A percentile compares a stretch with the other conserved stretches of the same genome.
phyloP scores from a whole-genome alignment of 1,140 invertebrate species.

The Sycophaga agraensis region DNA sequence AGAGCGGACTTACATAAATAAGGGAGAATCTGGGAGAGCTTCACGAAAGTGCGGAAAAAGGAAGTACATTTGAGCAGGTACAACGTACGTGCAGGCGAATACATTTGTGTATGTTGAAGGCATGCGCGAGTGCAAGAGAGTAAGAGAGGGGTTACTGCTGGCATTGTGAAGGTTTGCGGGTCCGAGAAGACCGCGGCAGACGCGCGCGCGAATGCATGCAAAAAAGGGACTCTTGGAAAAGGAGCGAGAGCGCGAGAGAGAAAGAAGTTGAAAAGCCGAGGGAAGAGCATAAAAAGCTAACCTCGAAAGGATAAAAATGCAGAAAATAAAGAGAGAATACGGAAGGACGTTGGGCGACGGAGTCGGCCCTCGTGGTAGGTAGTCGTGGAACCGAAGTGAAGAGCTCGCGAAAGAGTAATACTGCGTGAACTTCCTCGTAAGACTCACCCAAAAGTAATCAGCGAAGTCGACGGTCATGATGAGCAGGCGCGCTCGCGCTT shows the following conservation, averaged over 20 bases:
- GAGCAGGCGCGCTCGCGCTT: slow-evolving; percentile 34
- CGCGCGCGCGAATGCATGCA: not conserved
- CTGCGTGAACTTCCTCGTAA: too few relatives aligned
- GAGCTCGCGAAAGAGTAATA: too few relatives aligned
- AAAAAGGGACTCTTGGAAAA: not conserved
- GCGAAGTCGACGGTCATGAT: slow-evolving; percentile 78
- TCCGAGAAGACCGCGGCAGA: not conserved
- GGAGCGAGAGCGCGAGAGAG: not conserved
- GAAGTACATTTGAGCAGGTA: slow-evolving; percentile 3
- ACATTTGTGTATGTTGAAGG: too few relatives aligned
- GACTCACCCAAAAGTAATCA: slow-evolving; percentile 80
- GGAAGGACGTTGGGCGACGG: too few relatives aligned
- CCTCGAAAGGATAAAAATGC: not conserved
- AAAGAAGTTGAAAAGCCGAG: not conserved
- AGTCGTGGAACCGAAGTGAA: too few relatives aligned
- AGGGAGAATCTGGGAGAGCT: too few relatives aligned
- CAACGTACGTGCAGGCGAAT: too few relatives aligned
- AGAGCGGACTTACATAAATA: not conserved
- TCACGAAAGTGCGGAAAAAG: not conserved
- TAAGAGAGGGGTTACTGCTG: too few relatives aligned
- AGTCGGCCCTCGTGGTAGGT: too few relatives aligned
- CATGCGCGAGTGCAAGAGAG: not conserved
- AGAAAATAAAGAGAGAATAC: too few relatives aligned
- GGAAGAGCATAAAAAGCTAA: not conserved
- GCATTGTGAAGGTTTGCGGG: not conserved